These are phyloP conservation scores for Chelonus formosanus DNA, from an alignment of 2,888 invertebrate genomes.

Conservation along the genomic window DNA sequence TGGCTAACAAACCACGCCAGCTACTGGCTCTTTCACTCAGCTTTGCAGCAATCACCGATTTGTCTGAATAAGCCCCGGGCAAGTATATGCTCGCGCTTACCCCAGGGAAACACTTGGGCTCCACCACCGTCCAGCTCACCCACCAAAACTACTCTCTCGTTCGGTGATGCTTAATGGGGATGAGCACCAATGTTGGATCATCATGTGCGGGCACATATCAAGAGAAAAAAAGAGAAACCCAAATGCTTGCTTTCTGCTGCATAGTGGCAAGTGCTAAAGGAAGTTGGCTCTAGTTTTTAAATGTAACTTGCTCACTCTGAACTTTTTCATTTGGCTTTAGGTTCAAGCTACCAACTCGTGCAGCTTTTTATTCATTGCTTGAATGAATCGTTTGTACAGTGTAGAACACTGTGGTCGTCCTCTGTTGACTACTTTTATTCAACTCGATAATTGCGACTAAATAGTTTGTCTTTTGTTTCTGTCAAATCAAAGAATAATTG, in stretches of 20 bases:
- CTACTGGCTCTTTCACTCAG: slow-evolving; percentile 56
- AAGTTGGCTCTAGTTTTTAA: slow-evolving; percentile 32
- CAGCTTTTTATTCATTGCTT: slow-evolving; percentile 15
- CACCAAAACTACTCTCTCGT: slow-evolving; percentile 36
- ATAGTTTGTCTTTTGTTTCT: slow-evolving; percentile 10
- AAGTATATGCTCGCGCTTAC: slow-evolving; percentile 60
- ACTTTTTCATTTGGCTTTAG: slow-evolving; percentile 13
- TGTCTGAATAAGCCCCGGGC: slow-evolving; percentile 64
- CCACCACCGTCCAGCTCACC: slow-evolving; percentile 28
- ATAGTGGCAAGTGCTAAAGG: slow-evolving; percentile 22
- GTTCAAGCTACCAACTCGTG: background rate
- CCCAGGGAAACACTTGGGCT: slow-evolving; percentile 44
- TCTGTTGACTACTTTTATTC: slow-evolving; percentile 28
- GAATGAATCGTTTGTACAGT: slow-evolving; percentile 16
- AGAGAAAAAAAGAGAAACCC: slow-evolving; percentile 23
- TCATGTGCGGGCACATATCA: slow-evolving; percentile 15
- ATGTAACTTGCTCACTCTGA: slow-evolving; percentile 9
- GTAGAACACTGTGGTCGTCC: slow-evolving; percentile 6
- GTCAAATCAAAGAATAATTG: slow-evolving; percentile 16
- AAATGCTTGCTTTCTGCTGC: background rate
- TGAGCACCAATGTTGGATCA: slow-evolving; percentile 38
- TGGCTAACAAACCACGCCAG: slow-evolving; percentile 35
- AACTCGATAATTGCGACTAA: slow-evolving; percentile 29
- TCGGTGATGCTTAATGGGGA: slow-evolving; percentile 58
- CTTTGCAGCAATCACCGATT: slow-evolving; percentile 63